phyloP scores from a whole-genome alignment of 1,140 invertebrate genomes.

The Lepidurus apus region DNA sequence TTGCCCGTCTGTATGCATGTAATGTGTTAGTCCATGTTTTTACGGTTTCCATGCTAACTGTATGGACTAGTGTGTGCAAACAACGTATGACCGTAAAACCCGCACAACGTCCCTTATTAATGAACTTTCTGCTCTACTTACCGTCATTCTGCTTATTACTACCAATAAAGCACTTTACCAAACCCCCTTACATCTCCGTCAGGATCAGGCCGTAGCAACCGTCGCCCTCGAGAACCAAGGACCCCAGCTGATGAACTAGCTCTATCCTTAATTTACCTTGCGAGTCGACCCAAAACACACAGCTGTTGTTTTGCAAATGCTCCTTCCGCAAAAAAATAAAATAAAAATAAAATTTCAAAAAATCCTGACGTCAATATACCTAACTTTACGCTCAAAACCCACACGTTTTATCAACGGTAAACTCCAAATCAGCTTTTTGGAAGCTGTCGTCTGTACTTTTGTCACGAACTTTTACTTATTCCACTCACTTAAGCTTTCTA shows the following conservation, averaged over 20 bases:
- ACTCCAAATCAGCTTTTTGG: too few relatives aligned
- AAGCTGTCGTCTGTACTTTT: too few relatives aligned
- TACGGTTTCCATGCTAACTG: not conserved
- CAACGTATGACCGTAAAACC: slow-evolving; percentile 7
- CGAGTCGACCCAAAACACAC: too few relatives aligned
- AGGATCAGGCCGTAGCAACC: not conserved
- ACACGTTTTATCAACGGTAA: too few relatives aligned
- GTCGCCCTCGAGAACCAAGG: not conserved
- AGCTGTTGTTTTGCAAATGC: too few relatives aligned
- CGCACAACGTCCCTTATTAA: not conserved
- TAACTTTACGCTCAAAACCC: too few relatives aligned
- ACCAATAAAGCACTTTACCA: not conserved
- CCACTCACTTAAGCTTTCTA: too few relatives aligned
- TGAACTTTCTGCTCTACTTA: slow-evolving; percentile 9
- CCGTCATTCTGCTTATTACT: not conserved
- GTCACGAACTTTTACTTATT: too few relatives aligned
- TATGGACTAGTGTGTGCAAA: not conserved
- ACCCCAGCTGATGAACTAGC: not conserved
- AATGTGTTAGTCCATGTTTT: not conserved
- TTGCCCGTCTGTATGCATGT: not conserved
- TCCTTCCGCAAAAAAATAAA: too few relatives aligned
- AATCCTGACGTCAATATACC: too few relatives aligned
- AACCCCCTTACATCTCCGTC: not conserved
- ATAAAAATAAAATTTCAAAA: too few relatives aligned
- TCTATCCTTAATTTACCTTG: not conserved